These are phyloP conservation scores for Azemiops feae DNA, from an alignment of 2,113 vertebrate species.

Conservation along the genomic window DNA sequence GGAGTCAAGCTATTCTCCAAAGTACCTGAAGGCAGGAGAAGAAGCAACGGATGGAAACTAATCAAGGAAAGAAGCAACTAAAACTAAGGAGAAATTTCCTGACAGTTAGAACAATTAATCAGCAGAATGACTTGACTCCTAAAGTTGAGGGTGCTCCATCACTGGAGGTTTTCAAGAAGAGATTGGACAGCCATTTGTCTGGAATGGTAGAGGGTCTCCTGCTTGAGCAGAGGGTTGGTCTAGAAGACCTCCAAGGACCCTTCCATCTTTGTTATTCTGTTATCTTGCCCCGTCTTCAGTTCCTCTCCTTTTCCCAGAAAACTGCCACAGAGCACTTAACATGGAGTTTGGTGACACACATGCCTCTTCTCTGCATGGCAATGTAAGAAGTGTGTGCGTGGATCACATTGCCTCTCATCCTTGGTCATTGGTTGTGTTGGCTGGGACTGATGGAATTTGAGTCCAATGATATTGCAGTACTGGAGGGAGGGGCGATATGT, in stretches of 20 bases:
- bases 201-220: neutral
- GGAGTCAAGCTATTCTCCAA: neutral
- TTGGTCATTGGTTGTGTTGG: neutral
- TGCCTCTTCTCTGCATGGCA: neutral
- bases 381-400: neutral
- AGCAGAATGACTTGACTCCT: neutral
- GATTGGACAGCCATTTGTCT: neutral
- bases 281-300: neutral
- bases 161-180: neutral
- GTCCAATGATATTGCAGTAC: neutral
- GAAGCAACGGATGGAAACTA: neutral
- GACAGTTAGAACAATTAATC: neutral
- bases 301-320: neutral
- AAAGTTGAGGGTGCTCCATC: neutral
- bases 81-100: neutral
- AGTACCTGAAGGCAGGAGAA: neutral
- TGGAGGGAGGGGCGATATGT: neutral
- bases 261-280: neutral
- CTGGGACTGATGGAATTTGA: neutral
- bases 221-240: neutral
- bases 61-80: neutral
- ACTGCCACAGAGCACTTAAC: neutral
- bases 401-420: neutral
- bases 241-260: neutral
- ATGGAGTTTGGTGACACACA: neutral